Percentiles rank a stretch among this genome's conserved stretches.
Conservation (phyloP, 2,797 vertebrate genomes). For the Darevskia nairensis region DNA sequence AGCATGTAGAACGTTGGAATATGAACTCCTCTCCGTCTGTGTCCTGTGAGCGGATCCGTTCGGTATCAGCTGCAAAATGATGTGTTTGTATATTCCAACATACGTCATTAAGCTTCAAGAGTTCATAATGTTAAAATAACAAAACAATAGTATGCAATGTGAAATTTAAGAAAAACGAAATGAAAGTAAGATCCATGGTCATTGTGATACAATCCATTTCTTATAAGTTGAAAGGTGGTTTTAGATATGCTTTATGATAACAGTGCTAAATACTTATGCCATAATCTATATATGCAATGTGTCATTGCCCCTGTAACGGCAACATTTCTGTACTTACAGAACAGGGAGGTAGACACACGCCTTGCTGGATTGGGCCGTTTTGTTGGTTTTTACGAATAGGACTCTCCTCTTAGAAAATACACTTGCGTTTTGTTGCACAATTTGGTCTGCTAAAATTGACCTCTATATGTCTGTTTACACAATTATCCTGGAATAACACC, state of each 20-base stretch:
- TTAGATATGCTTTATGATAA: neutral
- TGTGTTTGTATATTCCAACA: neutral
- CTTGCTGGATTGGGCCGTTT: neutral
- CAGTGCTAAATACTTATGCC: neutral
- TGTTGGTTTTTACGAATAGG: neutral
- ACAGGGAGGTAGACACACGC: neutral
- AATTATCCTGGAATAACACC: neutral
- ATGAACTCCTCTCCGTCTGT: constrained; percentile 89
- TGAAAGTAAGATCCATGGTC: neutral
- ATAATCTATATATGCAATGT: neutral
- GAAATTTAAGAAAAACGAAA: neutral
- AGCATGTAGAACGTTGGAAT: constrained; percentile 93
- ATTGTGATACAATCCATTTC: neutral
- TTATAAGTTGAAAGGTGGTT: neutral
- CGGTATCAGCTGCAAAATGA: constrained; percentile 74
- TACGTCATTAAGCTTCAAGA: neutral
- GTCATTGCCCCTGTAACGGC: neutral
- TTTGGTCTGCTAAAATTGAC: neutral
- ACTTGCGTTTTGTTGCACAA: neutral
- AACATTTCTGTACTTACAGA: neutral
- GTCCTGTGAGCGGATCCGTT: constrained; percentile 87
- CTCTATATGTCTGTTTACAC: neutral
- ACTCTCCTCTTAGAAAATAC: neutral
- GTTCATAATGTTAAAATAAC: neutral
- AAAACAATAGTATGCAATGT: neutral